Evolutionary conservation across 1,140 invertebrate genomes (phyloP), one percentile per base, ranked within the genome.

Genomic region (Agrypnia vestita): DNA sequence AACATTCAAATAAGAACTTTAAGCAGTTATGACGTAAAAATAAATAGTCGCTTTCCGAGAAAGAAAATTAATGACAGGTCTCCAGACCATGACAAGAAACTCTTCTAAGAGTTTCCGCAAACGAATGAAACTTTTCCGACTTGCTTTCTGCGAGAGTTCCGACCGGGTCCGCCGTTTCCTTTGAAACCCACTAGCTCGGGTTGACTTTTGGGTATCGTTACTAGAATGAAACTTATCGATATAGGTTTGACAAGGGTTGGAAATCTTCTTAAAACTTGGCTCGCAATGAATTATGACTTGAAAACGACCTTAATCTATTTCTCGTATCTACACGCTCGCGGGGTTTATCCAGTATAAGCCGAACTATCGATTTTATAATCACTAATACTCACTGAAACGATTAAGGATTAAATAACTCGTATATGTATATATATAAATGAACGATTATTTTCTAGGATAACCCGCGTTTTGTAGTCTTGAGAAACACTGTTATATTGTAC

Each of bases 201-300:
- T 43, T 19, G 35, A 62, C 61, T 62, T 62, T 62, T 6, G 12
- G 61, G 35, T 62, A 62, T 25, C 25, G 61, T 62, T 62, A 25
- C 19, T 25, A 62, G 61, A 62, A 62, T 43, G 61, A 43, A 62
- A 25, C 61, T 62, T 43, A 62, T 62, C 35, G 61, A 62, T 62
- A 62, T 25, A 62, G 61, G 61, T 62, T 62, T 62, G 61, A 62
- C 61, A 25, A 62, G 61, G 61, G 61, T 62, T n/a, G 25, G 12
- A 62, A 62, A 19, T 25, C 35, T 62, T 62, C 19, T 62, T 21
- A 62, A 62, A 62, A 62, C 61, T 62, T 62, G n/a, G 7, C 55
- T 59, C 21, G 17, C 21, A 59, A 59, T 59, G 55, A 19, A 59
- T 59, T 15, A 59, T 59, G 21, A 59, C 15, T 59, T 59, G 11